These are phyloP conservation scores for Tetranychus piercei DNA, from an alignment of 2,888 invertebrate species.

Conservation along the genomic window DNA sequence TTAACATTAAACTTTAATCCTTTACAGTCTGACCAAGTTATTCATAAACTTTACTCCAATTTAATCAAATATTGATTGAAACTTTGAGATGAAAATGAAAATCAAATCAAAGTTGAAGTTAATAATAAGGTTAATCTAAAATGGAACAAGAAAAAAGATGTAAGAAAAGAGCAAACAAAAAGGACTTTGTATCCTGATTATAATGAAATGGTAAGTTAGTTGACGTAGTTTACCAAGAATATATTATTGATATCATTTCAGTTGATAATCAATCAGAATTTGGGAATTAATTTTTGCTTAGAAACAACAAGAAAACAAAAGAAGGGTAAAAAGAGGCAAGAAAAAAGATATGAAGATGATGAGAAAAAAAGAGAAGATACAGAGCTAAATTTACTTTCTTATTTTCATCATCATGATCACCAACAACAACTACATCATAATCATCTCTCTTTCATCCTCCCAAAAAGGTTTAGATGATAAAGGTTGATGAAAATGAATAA, in stretches of 20 bases:
- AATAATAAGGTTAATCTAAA: no score
- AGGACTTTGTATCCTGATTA: neutral
- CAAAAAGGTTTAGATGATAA: no score
- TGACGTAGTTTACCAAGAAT: neutral
- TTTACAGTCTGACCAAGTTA: no score
- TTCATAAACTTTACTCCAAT: no score
- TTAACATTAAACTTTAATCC: no score
- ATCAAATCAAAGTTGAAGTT: no score
- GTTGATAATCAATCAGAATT: neutral
- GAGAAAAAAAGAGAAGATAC: conserved; percentile 6
- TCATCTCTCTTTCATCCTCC: no score
- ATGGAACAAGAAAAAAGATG: no score
- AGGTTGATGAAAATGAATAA: neutral
- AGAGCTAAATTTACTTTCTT: neutral
- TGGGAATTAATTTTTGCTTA: neutral
- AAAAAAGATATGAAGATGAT: neutral
- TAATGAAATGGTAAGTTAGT: neutral
- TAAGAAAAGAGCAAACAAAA: no score
- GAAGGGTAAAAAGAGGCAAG: neutral
- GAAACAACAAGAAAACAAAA: neutral
- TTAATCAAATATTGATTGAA: no score
- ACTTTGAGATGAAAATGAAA: no score
- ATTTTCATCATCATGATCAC: neutral
- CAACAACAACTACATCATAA: neutral
- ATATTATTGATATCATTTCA: neutral